phyloP scores from a whole-genome alignment of 2,797 vertebrate genomes.

The Cetoscarus ocellatus region DNA sequence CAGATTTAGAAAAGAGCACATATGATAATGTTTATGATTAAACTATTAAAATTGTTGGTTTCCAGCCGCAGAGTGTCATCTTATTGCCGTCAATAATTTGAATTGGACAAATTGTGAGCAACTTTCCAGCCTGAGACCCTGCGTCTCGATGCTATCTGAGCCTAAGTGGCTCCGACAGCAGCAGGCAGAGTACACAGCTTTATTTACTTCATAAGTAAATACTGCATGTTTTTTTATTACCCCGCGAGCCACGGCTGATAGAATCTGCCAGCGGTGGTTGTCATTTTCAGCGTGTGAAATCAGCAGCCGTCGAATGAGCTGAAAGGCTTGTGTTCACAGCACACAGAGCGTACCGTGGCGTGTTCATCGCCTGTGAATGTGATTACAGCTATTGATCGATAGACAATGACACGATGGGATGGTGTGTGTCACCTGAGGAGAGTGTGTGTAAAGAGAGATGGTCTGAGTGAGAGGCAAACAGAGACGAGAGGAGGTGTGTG shows the following conservation, averaged over 20 bases:
- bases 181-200: conserved; percentile 19
- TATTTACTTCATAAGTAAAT: conserved; percentile 39
- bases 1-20: too few relatives aligned
- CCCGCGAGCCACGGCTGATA: conserved; percentile 18
- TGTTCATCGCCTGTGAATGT: conserved; percentile 67
- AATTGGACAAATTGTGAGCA: not conserved
- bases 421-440: conserved; percentile 70
- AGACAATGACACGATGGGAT: conserved; percentile 63
- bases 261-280: conserved; percentile 33
- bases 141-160: not conserved
- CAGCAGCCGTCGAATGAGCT: conserved; percentile 37
- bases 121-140: not conserved
- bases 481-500: conserved; percentile 21
- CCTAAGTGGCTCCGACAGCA: conserved; percentile 22
- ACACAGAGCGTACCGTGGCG: not conserved
- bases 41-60: not conserved
- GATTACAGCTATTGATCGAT: conserved; percentile 78
- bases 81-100: conserved; percentile 10
- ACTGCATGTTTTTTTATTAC: conserved; percentile 34
- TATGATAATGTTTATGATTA: too few relatives aligned
- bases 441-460: conserved; percentile 28
- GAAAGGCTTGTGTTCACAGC: conserved; percentile 20
- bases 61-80: not conserved
- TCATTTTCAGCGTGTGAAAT: conserved; percentile 43
- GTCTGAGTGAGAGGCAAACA: conserved; percentile 28